Conservation (phyloP, 2,888 invertebrate genomes). For the Norana najaformis region DNA sequence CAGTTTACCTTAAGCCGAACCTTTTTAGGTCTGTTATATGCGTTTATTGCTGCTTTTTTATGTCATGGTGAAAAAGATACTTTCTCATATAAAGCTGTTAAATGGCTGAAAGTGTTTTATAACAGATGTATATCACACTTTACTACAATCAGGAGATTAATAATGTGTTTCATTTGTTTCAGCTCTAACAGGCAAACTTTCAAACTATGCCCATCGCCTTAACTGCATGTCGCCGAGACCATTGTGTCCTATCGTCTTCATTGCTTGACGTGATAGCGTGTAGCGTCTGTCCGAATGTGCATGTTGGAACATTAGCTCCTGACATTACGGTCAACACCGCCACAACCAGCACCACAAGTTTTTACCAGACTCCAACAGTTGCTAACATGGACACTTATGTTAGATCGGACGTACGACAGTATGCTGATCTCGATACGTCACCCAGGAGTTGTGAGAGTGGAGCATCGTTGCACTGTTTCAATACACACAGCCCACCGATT, state of each 20-base stretch:
- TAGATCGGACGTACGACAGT: neutral
- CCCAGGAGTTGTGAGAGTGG: constrained; percentile 38
- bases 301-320: neutral
- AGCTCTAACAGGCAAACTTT: constrained; percentile 17
- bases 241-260: neutral
- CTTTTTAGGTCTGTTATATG: too few relatives aligned
- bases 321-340: neutral
- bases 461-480: constrained; percentile 49
- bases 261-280: neutral
- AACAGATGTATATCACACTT: neutral
- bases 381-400: constrained; percentile 8
- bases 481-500: constrained; percentile 60
- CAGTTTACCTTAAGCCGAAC: neutral
- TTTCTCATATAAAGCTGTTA: neutral
- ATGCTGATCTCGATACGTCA: constrained; percentile 31
- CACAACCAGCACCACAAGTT: neutral
- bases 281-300: constrained; percentile 24
- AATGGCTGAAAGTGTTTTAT: neutral
- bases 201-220: constrained; percentile 20
- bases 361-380: neutral
- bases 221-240: neutral
- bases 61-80: neutral
- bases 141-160: neutral
- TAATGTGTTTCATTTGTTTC: neutral
- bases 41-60: neutral